A percentile compares a stretch with the other conserved stretches of the same genome.
Conservation (phyloP, 2,113 vertebrate species). For the Acrocephalus kingi region DNA sequence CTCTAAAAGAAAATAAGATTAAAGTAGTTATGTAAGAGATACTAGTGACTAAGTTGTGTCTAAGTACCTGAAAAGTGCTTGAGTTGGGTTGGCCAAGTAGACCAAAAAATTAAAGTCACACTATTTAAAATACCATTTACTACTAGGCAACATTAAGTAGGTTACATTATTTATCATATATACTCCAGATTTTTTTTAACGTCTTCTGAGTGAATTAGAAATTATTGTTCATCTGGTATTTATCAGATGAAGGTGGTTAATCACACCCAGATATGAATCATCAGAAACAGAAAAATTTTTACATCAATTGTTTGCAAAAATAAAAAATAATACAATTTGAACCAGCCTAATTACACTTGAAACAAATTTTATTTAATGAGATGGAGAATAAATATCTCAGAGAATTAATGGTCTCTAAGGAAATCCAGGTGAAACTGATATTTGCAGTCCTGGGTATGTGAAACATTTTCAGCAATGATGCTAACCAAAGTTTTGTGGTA, state of each 20-base stretch:
- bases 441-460: neutral
- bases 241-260: neutral
- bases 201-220: neutral
- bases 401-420: neutral
- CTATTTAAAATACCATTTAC: neutral
- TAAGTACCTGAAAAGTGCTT: neutral
- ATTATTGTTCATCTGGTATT: neutral
- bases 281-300: neutral
- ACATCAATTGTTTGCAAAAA: neutral
- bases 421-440: neutral
- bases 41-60: neutral
- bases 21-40: neutral
- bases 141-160: neutral
- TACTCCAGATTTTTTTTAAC: neutral
- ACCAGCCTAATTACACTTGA: neutral
- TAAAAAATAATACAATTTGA: neutral
- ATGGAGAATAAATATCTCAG: neutral
- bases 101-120: neutral
- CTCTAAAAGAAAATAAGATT: neutral
- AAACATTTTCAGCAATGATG: neutral
- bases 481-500: neutral
- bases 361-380: neutral
- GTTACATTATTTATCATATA: neutral
- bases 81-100: neutral
- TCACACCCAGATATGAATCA: neutral